These are phyloP conservation scores for Dryoscopus gambensis DNA, from an alignment of 2,113 vertebrate genomes.

Conservation along the genomic window DNA sequence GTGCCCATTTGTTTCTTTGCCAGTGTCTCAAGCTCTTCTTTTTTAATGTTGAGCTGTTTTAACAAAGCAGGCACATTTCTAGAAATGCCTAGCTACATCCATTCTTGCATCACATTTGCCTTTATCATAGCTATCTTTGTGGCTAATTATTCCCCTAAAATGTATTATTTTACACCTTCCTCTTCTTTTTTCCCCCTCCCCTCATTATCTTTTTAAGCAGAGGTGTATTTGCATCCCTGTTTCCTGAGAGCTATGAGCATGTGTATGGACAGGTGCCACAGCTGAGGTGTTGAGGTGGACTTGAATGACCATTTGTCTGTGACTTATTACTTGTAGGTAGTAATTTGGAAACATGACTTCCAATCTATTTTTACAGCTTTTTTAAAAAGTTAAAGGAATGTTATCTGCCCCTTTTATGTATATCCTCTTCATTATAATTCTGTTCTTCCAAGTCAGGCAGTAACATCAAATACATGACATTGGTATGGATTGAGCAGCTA, in stretches of 20 bases:
- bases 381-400: not conserved
- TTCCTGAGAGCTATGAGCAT: not conserved
- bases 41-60: not conserved
- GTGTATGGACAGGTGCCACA: not conserved
- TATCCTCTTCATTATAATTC: not conserved
- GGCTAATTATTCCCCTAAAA: not conserved
- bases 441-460: not conserved
- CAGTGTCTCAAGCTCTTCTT: not conserved
- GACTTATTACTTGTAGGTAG: not conserved
- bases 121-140: not conserved
- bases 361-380: not conserved
- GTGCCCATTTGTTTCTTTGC: not conserved
- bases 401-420: not conserved
- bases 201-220: not conserved
- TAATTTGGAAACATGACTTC: not conserved
- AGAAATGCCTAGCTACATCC: not conserved
- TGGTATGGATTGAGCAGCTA: not conserved
- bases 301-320: not conserved
- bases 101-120: not conserved
- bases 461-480: not conserved
- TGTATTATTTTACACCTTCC: not conserved
- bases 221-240: fast-evolving
- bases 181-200: not conserved
- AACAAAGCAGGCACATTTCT: not conserved
- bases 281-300: not conserved